Percentiles rank a stretch among this genome's conserved stretches.
These are phyloP conservation scores for Diarsia dahlii DNA, from an alignment of 2,888 invertebrate species.

Conservation along the genomic window DNA sequence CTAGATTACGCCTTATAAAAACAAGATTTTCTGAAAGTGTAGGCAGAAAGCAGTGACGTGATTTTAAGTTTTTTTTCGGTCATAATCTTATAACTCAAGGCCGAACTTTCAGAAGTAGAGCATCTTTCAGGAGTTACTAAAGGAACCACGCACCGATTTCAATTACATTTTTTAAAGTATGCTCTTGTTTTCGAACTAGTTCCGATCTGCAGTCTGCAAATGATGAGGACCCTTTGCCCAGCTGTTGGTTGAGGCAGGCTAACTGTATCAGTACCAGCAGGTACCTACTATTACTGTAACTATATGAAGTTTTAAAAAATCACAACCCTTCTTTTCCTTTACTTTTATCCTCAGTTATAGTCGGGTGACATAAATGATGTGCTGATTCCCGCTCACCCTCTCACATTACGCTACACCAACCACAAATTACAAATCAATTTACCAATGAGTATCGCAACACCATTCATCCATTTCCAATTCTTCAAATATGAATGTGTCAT, in stretches of 20 bases:
- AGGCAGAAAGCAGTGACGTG: not conserved
- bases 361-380: not conserved
- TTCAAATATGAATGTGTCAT: conserved; percentile 54
- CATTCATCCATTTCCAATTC: conserved; percentile 22
- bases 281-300: too few species aligned
- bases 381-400: not conserved
- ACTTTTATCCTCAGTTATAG: too few species aligned
- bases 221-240: too few species aligned
- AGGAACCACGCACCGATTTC: not conserved
- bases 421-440: conserved; percentile 10
- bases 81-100: not conserved
- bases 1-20: conserved; percentile 27
- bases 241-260: too few species aligned
- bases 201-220: too few species aligned
- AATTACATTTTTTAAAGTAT: not conserved
- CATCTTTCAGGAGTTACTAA: not conserved
- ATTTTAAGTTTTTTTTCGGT: not conserved
- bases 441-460: conserved; percentile 13
- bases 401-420: not conserved
- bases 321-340: too few species aligned
- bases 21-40: not conserved
- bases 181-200: not conserved
- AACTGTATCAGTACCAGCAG: too few species aligned
- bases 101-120: too few species aligned
- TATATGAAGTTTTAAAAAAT: too few species aligned